phyloP scores from a whole-genome alignment of 2,113 vertebrate genomes.

The Engystomops pustulosus region DNA sequence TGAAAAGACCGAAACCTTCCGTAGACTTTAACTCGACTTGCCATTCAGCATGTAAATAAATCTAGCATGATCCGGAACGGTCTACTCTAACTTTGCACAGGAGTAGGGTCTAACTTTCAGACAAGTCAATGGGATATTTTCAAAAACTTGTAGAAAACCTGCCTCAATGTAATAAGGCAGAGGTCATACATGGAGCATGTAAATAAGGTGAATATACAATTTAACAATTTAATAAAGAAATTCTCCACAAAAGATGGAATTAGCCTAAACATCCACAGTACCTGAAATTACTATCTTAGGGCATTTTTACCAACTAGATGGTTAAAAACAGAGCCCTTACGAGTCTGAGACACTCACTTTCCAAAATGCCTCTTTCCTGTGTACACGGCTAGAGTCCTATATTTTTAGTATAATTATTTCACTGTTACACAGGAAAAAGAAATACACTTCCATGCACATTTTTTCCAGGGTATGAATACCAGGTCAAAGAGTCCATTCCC shows the following conservation, averaged over 20 bases:
- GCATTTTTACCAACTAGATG: background rate
- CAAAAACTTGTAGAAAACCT: too few relatives aligned
- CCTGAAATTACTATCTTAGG: background rate
- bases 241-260: background rate
- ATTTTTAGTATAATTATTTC: slow-evolving; percentile 39
- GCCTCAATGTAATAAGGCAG: too few relatives aligned
- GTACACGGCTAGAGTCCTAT: background rate
- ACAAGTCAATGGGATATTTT: too few relatives aligned
- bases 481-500: slow-evolving; percentile 43
- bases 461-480: slow-evolving; percentile 46
- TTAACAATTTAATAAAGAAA: background rate
- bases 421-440: slow-evolving; percentile 7
- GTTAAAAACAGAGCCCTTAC: background rate
- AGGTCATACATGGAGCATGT: background rate
- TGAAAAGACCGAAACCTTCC: too few relatives aligned
- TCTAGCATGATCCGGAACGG: too few relatives aligned
- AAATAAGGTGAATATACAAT: background rate
- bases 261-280: background rate
- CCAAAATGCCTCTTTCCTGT: background rate
- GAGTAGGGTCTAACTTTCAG: too few relatives aligned
- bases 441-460: slow-evolving; percentile 30
- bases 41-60: too few relatives aligned
- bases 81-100: too few relatives aligned
- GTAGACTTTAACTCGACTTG: too few relatives aligned
- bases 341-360: background rate